A percentile compares a stretch with the other conserved stretches of the same genome.
phyloP scores from a whole-genome alignment of 2,113 vertebrate genomes.

The Saguinus midas region DNA sequence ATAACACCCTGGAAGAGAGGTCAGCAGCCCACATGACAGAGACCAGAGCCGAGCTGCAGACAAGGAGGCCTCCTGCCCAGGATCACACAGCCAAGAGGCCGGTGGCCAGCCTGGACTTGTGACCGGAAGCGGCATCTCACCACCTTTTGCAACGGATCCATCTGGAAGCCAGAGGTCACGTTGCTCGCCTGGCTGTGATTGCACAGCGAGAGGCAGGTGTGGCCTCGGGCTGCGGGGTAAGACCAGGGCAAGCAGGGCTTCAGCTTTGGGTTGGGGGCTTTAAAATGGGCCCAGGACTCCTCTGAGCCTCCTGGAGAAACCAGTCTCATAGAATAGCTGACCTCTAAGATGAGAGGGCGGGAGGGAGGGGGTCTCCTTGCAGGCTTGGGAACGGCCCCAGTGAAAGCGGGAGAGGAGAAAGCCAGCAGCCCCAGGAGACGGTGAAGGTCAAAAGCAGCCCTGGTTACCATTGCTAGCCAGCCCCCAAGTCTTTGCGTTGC shows the following conservation, averaged over 20 bases:
- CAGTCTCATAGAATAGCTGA: not conserved
- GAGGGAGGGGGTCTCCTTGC: not conserved
- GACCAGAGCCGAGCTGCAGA: not conserved
- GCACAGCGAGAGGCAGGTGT: not conserved
- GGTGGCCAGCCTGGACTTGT: not conserved
- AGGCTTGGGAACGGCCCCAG: not conserved
- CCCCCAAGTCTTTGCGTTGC: slow-evolving; percentile 21
- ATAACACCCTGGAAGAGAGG: not conserved
- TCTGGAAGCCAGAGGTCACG: not conserved
- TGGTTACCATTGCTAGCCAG: not conserved
- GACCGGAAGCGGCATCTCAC: not conserved
- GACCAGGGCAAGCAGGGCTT: too few relatives aligned
- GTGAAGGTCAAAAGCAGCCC: slow-evolving; percentile 29
- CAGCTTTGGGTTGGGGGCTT: rapidly evolving
- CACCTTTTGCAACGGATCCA: rapidly evolving
- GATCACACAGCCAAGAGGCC: not conserved
- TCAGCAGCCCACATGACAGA: rapidly evolving
- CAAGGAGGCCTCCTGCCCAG: too few relatives aligned
- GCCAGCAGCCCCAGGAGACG: not conserved
- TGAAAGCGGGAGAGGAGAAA: not conserved
- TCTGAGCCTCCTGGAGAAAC: not conserved
- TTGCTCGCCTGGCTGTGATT: rapidly evolving
- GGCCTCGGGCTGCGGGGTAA: not conserved
- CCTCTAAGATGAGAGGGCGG: not conserved
- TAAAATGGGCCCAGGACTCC: not conserved